Conservation (phyloP, 2,888 invertebrate genomes). For the Argynnis bischoffii region DNA sequence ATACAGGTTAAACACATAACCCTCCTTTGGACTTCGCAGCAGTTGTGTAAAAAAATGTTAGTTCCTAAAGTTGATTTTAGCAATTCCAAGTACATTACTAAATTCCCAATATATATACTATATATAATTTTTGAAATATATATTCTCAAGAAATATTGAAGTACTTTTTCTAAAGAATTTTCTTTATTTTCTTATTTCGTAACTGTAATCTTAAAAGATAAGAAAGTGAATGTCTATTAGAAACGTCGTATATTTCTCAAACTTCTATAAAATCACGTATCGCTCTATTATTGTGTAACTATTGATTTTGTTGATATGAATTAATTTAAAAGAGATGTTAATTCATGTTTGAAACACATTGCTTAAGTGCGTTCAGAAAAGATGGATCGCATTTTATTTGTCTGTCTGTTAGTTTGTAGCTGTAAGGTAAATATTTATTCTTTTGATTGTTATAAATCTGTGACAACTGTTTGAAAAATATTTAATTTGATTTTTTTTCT, state of each 20-base stretch:
- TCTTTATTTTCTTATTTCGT: background rate
- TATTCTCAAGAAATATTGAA: too few relatives aligned
- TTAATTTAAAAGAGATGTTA: slow-evolving; percentile 14
- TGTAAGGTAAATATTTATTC: slow-evolving; percentile 21
- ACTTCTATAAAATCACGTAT: slow-evolving; percentile 18
- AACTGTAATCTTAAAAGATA: slow-evolving; percentile 5
- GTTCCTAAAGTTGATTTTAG: too few relatives aligned
- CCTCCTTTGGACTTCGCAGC: too few relatives aligned
- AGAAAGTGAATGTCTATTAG: slow-evolving; percentile 1
- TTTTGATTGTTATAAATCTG: background rate
- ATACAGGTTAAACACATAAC: too few relatives aligned
- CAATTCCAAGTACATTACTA: too few relatives aligned
- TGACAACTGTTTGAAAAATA: background rate
- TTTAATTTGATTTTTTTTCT: background rate
- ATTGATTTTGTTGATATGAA: slow-evolving; percentile 10
- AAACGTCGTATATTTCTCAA: background rate
- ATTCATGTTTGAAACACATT: background rate
- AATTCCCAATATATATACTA: too few relatives aligned
- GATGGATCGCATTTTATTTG: slow-evolving; percentile 38
- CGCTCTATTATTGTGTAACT: slow-evolving; percentile 12
- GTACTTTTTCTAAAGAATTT: too few relatives aligned
- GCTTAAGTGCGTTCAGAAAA: slow-evolving; percentile 26
- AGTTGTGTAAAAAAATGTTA: too few relatives aligned
- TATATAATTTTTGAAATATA: too few relatives aligned
- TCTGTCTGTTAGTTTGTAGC: slow-evolving; percentile 34